Percentiles rank a stretch among this genome's conserved stretches.
These are phyloP conservation scores for Suricata suricatta DNA, from an alignment of 2,113 vertebrate species.

Conservation along the genomic window DNA sequence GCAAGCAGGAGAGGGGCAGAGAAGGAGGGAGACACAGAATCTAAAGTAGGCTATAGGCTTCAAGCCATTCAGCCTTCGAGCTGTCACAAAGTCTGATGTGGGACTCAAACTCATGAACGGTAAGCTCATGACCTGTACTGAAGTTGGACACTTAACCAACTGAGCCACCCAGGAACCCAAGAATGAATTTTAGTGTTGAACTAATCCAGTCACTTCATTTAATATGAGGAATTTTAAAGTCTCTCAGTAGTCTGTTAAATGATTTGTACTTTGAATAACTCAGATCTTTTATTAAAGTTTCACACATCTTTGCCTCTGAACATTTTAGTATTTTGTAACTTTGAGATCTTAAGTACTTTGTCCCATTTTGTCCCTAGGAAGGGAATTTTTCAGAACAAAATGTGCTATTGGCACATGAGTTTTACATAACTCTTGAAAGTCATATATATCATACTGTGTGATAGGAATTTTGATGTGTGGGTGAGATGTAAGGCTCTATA, in stretches of 20 bases:
- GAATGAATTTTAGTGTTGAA: neutral
- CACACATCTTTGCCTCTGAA: neutral
- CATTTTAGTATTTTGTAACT: slow-evolving; percentile 9
- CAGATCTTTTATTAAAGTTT: neutral
- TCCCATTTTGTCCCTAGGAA: slow-evolving; percentile 27
- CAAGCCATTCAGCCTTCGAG: too few relatives aligned
- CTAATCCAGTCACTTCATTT: neutral
- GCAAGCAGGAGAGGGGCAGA: too few relatives aligned
- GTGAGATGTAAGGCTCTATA: slow-evolving; percentile 54
- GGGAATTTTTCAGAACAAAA: slow-evolving; percentile 36
- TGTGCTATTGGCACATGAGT: neutral
- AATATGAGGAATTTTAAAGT: neutral
- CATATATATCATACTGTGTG: slow-evolving; percentile 27
- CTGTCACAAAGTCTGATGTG: too few relatives aligned
- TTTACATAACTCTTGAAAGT: slow-evolving; percentile 57
- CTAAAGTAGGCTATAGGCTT: too few relatives aligned
- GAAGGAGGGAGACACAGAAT: too few relatives aligned
- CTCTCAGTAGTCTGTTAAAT: neutral
- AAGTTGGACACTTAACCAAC: too few relatives aligned
- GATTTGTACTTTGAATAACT: neutral
- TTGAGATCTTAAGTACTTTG: neutral
- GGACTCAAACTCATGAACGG: too few relatives aligned
- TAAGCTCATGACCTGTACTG: too few relatives aligned
- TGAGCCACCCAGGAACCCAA: too few relatives aligned
- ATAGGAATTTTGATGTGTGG: slow-evolving; percentile 54